Evolutionary conservation across 2,888 invertebrate species (phyloP).

Genomic region (Hirtodrosophila trivittata): DNA sequence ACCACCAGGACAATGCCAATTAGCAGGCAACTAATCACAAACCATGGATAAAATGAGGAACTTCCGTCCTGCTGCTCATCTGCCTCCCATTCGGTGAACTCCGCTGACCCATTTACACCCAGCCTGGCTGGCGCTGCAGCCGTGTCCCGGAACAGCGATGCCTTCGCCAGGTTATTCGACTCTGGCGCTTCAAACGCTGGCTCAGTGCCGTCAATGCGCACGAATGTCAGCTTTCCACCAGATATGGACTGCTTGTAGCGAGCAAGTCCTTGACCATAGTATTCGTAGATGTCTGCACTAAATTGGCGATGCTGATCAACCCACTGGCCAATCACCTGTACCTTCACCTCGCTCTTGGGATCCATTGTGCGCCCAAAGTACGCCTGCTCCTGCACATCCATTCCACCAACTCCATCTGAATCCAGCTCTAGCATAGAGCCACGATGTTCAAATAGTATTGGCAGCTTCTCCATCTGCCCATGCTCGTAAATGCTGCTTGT

Average conservation of each 20-base stretch:
- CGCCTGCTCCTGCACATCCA: slow-evolving; percentile 76
- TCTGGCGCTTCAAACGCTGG: slow-evolving; percentile 78
- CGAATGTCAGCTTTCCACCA: slow-evolving; percentile 61
- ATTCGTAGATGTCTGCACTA: slow-evolving; percentile 78
- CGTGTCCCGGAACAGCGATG: slow-evolving; percentile 55
- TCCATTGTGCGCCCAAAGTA: slow-evolving; percentile 80
- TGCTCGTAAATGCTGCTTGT: slow-evolving; percentile 54
- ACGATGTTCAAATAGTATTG: slow-evolving; percentile 76
- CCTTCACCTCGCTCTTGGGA: slow-evolving; percentile 70
- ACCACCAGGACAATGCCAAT: slow-evolving; percentile 60
- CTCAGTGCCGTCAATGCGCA: slow-evolving; percentile 76
- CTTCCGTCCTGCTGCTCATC: slow-evolving; percentile 37
- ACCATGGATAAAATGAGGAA: slow-evolving; percentile 75
- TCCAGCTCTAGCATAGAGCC: slow-evolving; percentile 73
- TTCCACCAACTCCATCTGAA: slow-evolving; percentile 71
- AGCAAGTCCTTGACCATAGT: slow-evolving; percentile 75
- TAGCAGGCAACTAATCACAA: slow-evolving; percentile 66
- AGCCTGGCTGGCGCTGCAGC: slow-evolving; percentile 38
- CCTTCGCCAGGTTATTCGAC: slow-evolving; percentile 59
- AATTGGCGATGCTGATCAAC: slow-evolving; percentile 76
- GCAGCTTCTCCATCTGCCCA: slow-evolving; percentile 55
- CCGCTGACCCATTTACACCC: slow-evolving; percentile 24
- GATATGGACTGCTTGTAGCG: slow-evolving; percentile 66
- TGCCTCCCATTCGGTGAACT: slow-evolving; percentile 52
- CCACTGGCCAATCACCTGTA: slow-evolving; percentile 82